Evolutionary conservation across 2,888 invertebrate genomes (phyloP).

Genomic region (Lasiommata megera): DNA sequence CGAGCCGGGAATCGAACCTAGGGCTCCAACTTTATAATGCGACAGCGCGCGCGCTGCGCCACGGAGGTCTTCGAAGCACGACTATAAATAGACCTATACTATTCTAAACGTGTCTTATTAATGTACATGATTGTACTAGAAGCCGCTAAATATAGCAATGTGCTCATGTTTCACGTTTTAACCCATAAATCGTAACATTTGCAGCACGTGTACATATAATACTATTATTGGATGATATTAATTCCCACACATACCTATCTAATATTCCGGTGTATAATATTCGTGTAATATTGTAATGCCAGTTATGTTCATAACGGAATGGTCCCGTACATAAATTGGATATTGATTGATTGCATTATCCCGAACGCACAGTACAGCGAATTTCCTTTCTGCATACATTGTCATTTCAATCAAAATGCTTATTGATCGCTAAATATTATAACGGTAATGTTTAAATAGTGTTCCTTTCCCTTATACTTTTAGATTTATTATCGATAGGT

Average conservation of each 20-base stretch:
- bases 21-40: too few species aligned
- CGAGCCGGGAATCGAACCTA: too few species aligned
- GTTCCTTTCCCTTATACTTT: background rate
- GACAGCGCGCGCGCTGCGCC: too few species aligned
- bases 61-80: too few species aligned
- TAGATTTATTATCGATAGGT: too few species aligned
- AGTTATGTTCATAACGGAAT: slow-evolving; percentile 32
- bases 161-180: too few species aligned
- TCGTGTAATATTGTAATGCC: slow-evolving; percentile 30
- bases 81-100: too few species aligned
- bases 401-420: slow-evolving; percentile 30
- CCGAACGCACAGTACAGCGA: slow-evolving; percentile 23
- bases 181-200: background rate
- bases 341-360: slow-evolving; percentile 35
- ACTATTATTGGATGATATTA: slow-evolving; percentile 8
- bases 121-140: too few species aligned
- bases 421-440: slow-evolving; percentile 17
- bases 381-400: slow-evolving; percentile 31
- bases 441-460: background rate
- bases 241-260: slow-evolving; percentile 1
- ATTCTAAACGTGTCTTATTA: too few species aligned
- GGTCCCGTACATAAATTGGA: slow-evolving; percentile 30
- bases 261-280: slow-evolving; percentile 24
- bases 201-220: background rate
- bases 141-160: too few species aligned